Percentiles rank a stretch among this genome's conserved stretches.
Evolutionary conservation across 2,888 invertebrate species (phyloP).

Genomic region (Hydrotaea diabolus): DNA sequence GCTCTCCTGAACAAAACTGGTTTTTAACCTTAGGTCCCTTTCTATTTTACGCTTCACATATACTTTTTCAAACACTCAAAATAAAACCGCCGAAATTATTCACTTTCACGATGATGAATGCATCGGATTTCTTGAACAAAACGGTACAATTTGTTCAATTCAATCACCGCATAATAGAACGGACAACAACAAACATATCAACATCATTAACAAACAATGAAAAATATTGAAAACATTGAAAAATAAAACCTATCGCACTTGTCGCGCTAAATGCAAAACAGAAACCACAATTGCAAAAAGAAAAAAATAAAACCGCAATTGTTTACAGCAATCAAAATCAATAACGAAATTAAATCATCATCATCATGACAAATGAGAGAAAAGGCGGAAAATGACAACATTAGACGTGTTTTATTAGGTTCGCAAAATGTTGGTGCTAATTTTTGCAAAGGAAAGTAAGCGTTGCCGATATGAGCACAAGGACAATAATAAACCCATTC

Average conservation of each 20-base stretch:
- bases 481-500: too few species aligned
- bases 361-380: too few species aligned
- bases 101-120: not conserved
- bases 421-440: too few species aligned
- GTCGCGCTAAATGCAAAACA: not conserved
- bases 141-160: constrained; percentile 21
- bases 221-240: not conserved
- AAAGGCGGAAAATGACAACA: too few species aligned
- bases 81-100: constrained; percentile 3
- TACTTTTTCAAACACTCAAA: too few species aligned
- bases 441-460: too few species aligned
- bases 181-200: not conserved
- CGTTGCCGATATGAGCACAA: too few species aligned
- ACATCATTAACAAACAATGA: constrained; percentile 32
- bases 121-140: constrained; percentile 42
- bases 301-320: constrained; percentile 45
- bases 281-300: constrained; percentile 17
- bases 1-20: too few species aligned
- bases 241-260: not conserved
- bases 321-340: constrained; percentile 47
- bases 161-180: constrained; percentile 27
- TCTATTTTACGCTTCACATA: too few species aligned
- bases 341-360: constrained; percentile 27
- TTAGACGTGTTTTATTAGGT: too few species aligned
- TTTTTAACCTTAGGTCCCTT: too few species aligned